Base-by-base conservation (phyloP, 2,888 invertebrate genomes). In the Furcula furcula region DNA sequence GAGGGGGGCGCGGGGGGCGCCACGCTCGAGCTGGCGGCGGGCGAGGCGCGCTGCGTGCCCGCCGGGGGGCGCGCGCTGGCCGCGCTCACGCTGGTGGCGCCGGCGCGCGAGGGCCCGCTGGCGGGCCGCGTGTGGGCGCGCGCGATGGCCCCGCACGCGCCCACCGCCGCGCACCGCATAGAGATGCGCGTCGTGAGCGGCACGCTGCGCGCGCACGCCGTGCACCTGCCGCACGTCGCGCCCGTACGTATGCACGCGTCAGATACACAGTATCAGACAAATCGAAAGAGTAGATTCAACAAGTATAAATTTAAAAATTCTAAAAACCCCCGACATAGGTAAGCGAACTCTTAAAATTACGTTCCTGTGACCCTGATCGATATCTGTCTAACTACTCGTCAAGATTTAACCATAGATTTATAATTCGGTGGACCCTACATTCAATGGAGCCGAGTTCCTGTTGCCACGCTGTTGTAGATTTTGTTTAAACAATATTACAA, bases 61-160 rank as follows among this genome's bases (percentile, higher is more conserved):
- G 31, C 52, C 9, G 27, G 38, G 18, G 29, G 9, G 35, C 18
- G 19, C 27, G 21, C 36, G 50, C 46, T 37, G 19, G 7, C 25
- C 21, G 52, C 53, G 56, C 59, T 70, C 36, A 60, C 64, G 33
- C 55, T 67, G 59, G 67, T 64, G 55, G 73, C 71, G 56, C 65
- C 65, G 37, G 66, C 67, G 53, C 63, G 65, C 4, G 59, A 55
- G 44, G 63, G 68, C 33, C 39, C 51, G 22, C 42, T 28, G 18
- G 5, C 33, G 30, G 46, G 43, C 2, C 21, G 14, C 23, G 37
- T 51, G 43, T 36, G 12, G 35, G 40, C 57, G 54, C 46, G 44
- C 46, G 39, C 42, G 33, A 20, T 31, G 26, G 29, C 35, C 36
- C 30, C 46, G 28, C 32, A 41, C 10, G 51, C 50, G 34, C 45